Base-by-base conservation (phyloP, 2,888 invertebrate species). In the Oxyscelio sp. region DNA sequence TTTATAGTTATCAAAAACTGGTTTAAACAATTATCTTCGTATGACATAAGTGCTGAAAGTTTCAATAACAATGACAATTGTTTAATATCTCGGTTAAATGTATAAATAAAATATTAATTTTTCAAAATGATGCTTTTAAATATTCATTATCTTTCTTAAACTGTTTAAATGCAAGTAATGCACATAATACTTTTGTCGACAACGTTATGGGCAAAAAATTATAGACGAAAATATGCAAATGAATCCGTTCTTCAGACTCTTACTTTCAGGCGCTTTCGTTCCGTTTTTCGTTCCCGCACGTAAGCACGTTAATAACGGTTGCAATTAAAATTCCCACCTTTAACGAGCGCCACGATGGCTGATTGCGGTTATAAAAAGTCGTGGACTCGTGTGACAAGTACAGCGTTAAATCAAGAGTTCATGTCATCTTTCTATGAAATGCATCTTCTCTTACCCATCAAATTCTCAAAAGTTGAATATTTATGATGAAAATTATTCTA, bases 321-420 rank as follows among this genome's bases (percentile, higher is more conserved):
- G 86, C 83, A 87, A 90, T 90, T 88, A 90, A 89, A 89, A 89
- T 89, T 88, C 83, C 75, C 66, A 45, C 83, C 63, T 83, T 83
- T 83, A 83, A 86, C 83, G 81, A 83, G 84, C 80, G 31, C 48
- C 61, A 9, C 43, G 61, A 68, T 79, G 79, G 75, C 83, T 83
- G 70, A 85, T 85, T 82, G 75, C 79, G 56, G 79, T 61, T 80
- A 66, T 80, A 73, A 78, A 81, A 80, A 79, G 70, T 65, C 70
- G 71, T 58, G 54, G 66, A 78, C 79, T 82, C 82, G 59, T 61
- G 66, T 79, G 78, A 58, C 70, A 66, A 82, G 74, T 54, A 68
- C 58, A 38, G 48, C 73, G 17, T 71, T 66, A 83, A 73, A 52
- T 50, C 34, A 71, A 63, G 58, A 71, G 61, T 61, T 43, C 27